phyloP scores from a whole-genome alignment of 1,140 invertebrate genomes.

The Cydia pomonella region DNA sequence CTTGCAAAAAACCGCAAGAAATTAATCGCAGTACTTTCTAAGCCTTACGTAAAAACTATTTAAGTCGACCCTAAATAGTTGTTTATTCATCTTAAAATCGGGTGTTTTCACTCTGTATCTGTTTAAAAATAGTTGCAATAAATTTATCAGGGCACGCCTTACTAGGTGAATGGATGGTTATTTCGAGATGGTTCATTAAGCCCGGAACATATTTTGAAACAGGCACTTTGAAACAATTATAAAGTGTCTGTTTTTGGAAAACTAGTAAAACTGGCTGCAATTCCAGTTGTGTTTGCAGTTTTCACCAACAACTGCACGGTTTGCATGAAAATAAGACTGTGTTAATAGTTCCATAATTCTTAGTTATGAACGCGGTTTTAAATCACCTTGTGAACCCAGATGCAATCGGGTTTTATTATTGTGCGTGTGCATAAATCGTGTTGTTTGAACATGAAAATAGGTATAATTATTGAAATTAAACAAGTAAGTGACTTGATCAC shows the following conservation, averaged over 20 bases:
- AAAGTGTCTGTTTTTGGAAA: neutral
- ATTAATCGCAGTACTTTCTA: too few species aligned
- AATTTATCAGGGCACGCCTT: conserved; percentile 50
- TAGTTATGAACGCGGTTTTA: neutral
- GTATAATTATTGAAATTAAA: conserved; percentile 1
- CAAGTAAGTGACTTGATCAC: neutral
- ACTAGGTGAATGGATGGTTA: conserved; percentile 48
- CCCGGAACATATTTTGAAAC: conserved; percentile 55
- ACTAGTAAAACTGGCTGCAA: neutral
- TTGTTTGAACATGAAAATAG: conserved; percentile 1
- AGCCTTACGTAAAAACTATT: too few species aligned
- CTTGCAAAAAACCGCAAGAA: too few species aligned
- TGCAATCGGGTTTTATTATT: conserved; percentile 5
- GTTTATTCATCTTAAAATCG: neutral
- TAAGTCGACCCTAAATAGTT: neutral
- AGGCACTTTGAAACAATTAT: conserved; percentile 51
- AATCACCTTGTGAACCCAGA: neutral
- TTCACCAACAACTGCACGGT: neutral
- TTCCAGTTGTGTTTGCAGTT: conserved; percentile 19
- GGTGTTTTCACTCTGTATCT: conserved; percentile 31
- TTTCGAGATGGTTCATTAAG: conserved; percentile 64
- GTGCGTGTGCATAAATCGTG: neutral
- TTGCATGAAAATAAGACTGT: conserved; percentile 4
- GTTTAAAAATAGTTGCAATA: conserved; percentile 33
- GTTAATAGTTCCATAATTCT: conserved; percentile 10